Conservation (phyloP, 2,797 vertebrate species). For the Acrossocheilus wenchowensis region DNA sequence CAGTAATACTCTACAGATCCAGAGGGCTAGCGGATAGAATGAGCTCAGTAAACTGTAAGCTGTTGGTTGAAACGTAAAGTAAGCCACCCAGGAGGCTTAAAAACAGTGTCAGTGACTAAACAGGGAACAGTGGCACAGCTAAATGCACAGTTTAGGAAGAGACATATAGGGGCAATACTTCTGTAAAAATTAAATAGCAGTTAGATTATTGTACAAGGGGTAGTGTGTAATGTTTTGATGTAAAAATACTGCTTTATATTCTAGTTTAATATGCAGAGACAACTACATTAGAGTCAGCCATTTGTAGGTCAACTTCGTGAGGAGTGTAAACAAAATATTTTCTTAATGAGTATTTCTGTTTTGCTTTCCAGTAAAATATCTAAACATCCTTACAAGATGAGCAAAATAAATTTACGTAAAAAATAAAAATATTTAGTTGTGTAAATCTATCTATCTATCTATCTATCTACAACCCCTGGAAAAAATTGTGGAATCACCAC, state of each 20-base stretch:
- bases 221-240: neutral
- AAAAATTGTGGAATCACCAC: too few species aligned
- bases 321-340: neutral
- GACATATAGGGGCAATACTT: neutral
- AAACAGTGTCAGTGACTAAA: neutral
- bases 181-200: neutral
- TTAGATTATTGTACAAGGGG: neutral
- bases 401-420: neutral
- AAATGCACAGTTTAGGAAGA: neutral
- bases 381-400: neutral
- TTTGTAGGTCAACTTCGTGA: neutral
- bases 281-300: neutral
- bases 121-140: neutral
- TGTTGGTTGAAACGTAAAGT: slow-evolving; percentile 9
- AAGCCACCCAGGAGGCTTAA: neutral
- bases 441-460: too few species aligned
- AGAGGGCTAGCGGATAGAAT: slow-evolving; percentile 3
- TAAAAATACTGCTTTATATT: neutral
- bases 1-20: neutral
- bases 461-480: too few species aligned
- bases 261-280: neutral
- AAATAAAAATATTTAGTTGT: too few species aligned
- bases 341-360: neutral
- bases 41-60: slow-evolving; percentile 6
- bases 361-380: neutral